phyloP scores from a whole-genome alignment of 2,888 invertebrate species.

The Andrena hattorfiana region DNA sequence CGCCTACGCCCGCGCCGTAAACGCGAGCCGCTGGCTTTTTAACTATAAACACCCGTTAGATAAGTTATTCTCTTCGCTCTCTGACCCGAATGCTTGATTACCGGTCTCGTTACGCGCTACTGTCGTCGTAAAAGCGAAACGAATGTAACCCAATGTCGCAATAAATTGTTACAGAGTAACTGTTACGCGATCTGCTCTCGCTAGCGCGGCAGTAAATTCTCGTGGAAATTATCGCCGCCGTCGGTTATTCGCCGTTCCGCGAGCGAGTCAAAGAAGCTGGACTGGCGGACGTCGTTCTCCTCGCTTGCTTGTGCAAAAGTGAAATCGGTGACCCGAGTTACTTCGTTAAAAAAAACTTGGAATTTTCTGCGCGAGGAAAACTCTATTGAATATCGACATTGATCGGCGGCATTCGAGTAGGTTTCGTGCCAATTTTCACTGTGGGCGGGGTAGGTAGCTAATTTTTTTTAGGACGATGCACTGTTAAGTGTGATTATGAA shows the following conservation, averaged over 20 bases:
- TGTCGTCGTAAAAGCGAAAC: slow-evolving; percentile 63
- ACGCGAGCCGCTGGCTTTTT: slow-evolving; percentile 31
- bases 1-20: slow-evolving; percentile 16
- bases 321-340: slow-evolving; percentile 27
- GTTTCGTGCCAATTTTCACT: too few relatives aligned
- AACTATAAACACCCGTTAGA: slow-evolving; percentile 57
- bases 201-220: slow-evolving; percentile 40
- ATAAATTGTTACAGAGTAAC: slow-evolving; percentile 63
- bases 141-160: slow-evolving; percentile 60
- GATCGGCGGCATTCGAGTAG: too few relatives aligned
- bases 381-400: too few relatives aligned
- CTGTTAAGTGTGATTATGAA: too few relatives aligned
- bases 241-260: slow-evolving; percentile 22
- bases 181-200: slow-evolving; percentile 51
- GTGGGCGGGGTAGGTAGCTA: too few relatives aligned
- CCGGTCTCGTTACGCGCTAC: slow-evolving; percentile 59
- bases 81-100: slow-evolving; percentile 61
- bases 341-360: not conserved
- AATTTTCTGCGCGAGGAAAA: not conserved
- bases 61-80: slow-evolving; percentile 62
- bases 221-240: slow-evolving; percentile 44
- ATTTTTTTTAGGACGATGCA: too few relatives aligned
- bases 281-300: slow-evolving; percentile 6
- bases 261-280: slow-evolving; percentile 26
- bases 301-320: slow-evolving; percentile 21